phyloP scores from a whole-genome alignment of 2,797 vertebrate genomes.

The Mallotus villosus region DNA sequence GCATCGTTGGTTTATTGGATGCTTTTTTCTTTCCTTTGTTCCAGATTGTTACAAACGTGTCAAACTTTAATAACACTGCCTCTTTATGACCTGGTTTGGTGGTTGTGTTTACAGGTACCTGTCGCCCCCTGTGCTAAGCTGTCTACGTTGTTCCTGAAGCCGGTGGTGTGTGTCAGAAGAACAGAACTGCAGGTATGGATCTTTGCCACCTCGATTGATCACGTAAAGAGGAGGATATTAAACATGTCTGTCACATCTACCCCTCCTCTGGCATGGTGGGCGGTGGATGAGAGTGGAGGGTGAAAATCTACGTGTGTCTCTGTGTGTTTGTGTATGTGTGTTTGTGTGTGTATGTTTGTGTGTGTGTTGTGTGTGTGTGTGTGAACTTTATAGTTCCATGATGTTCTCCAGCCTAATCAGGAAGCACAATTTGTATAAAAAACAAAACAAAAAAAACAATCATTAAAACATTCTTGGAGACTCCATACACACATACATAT shows the following conservation, averaged over 20 bases:
- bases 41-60: conserved; percentile 51
- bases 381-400: conserved; percentile 83
- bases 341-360: background rate
- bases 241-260: conserved; percentile 81
- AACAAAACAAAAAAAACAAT: conserved; percentile 76
- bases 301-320: conserved; percentile 75
- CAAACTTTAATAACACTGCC: conserved; percentile 52
- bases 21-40: conserved; percentile 39
- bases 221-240: conserved; percentile 78
- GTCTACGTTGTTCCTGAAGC: conserved; percentile 71
- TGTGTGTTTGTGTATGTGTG: conserved; percentile 43
- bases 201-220: conserved; percentile 67
- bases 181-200: conserved; percentile 75
- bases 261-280: conserved; percentile 64
- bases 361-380: conserved; percentile 61
- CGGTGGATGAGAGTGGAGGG: background rate
- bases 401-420: conserved; percentile 83
- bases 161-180: conserved; percentile 18
- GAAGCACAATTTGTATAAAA: conserved; percentile 85
- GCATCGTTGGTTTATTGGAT: conserved; percentile 42
- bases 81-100: conserved; percentile 72
- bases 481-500: background rate
- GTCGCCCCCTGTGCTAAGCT: conserved; percentile 73
- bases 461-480: conserved; percentile 76
- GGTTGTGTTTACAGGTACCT: conserved; percentile 76